These are phyloP conservation scores for Melanotaenia maccullochi DNA, from an alignment of 2,797 vertebrate genomes.

Conservation along the genomic window DNA sequence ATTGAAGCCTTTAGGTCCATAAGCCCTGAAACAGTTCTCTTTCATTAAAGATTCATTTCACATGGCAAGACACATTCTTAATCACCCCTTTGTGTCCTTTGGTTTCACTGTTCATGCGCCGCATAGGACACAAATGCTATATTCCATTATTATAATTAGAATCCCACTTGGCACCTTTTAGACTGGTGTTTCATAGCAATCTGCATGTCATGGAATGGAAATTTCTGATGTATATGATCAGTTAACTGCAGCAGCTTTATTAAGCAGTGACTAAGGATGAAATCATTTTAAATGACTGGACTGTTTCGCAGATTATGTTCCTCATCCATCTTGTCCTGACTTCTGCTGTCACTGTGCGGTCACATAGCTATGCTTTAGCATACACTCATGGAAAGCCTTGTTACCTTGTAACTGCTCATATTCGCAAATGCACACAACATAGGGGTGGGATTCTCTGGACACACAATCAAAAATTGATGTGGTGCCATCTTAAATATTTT, in stretches of 20 bases:
- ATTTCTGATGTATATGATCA: constrained; percentile 29
- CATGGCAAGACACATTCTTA: constrained; percentile 70
- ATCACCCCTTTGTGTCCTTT: constrained; percentile 68
- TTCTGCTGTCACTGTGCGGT: constrained; percentile 27
- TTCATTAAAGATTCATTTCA: constrained; percentile 78
- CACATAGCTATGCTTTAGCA: too few relatives aligned
- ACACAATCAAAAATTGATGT: too few relatives aligned
- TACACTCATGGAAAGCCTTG: constrained; percentile 8
- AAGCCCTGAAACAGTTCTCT: constrained; percentile 63
- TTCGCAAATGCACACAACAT: background rate
- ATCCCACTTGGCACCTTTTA: constrained; percentile 41
- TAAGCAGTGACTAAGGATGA: constrained; percentile 15
- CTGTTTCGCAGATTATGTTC: constrained; percentile 29
- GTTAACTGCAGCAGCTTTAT: constrained; percentile 13
- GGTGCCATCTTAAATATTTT: too few relatives aligned
- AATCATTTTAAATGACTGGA: constrained; percentile 39
- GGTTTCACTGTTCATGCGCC: constrained; percentile 61
- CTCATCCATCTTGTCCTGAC: constrained; percentile 53
- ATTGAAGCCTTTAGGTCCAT: constrained; percentile 53
- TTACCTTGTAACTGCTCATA: background rate
- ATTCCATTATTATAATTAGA: constrained; percentile 57
- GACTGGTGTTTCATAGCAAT: constrained; percentile 40
- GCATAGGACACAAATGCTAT: constrained; percentile 40
- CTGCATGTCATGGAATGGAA: constrained; percentile 26
- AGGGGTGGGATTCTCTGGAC: too few relatives aligned